Percentiles rank a stretch among this genome's conserved stretches.
phyloP scores from a whole-genome alignment of 2,888 invertebrate species.

The Julus scanicus region DNA sequence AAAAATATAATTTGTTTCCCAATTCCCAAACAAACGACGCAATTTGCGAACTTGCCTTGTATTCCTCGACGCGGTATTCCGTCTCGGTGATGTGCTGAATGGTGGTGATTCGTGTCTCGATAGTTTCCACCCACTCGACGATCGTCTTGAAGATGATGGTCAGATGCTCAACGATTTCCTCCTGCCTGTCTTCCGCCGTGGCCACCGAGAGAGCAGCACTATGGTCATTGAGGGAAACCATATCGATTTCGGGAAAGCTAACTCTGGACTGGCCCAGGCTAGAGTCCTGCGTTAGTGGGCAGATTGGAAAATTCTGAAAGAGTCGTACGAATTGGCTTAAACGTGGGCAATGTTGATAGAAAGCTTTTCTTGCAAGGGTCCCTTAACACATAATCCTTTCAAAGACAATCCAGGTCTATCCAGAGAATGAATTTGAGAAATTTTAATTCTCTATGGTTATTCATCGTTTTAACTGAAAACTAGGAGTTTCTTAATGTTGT shows the following conservation, averaged over 20 bases:
- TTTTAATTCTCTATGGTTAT: too few species aligned
- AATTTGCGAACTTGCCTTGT: conserved; percentile 48
- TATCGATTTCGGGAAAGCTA: conserved; percentile 15
- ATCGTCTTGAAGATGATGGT: conserved; percentile 80
- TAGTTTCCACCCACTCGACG: conserved; percentile 85
- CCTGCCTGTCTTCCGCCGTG: not conserved
- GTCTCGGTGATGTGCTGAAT: conserved; percentile 63
- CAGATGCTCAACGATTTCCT: conserved; percentile 34
- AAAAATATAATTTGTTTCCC: too few species aligned
- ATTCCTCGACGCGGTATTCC: conserved; percentile 52
- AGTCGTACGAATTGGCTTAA: not conserved
- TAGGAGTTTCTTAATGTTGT: too few species aligned
- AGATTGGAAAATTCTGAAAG: conserved; percentile 38
- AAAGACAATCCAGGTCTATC: too few species aligned
- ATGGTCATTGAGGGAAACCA: not conserved
- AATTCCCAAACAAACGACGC: too few species aligned
- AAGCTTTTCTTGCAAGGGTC: too few species aligned
- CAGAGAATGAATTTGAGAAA: too few species aligned
- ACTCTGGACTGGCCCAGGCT: not conserved
- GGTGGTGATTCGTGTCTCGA: conserved; percentile 79
- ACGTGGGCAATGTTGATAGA: too few species aligned
- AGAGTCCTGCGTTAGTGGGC: not conserved
- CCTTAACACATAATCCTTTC: too few species aligned
- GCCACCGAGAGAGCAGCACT: conserved; percentile 3
- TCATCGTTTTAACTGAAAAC: too few species aligned